Evolutionary conservation across 1,140 invertebrate species (phyloP), one percentile per base, ranked within the genome.

Genomic region (Pseudomyrmex cubaensis): DNA sequence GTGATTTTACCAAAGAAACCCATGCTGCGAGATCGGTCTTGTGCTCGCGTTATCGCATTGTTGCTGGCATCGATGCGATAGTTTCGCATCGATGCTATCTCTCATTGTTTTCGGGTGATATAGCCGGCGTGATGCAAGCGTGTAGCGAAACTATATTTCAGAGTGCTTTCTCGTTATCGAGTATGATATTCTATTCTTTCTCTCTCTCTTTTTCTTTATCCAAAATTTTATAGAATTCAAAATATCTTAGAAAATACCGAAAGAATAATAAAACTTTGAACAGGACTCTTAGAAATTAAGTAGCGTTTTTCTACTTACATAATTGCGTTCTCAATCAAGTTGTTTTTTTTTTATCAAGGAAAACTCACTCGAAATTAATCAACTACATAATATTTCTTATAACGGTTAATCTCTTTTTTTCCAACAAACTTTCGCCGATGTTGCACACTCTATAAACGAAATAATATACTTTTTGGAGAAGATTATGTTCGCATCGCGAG

Each of bases 61-160:
- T 84, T 76, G 12, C 17, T 50, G 54, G 54, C 52, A 56, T n/a
- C n/a, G n/a, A 72, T 48, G 44, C 64, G 69, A 80, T 80, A 70
- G 56, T 80, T 80, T 22, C 12, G 48, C 20, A 13, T 8, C 35
- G 52, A 70, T n/a, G 7, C 2, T 48, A 44, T 50, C 17, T 72
- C 54, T 61, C 50, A 44, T 9, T n/a, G 20, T 50, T 59, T 0
- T 9, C n/a, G 15, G 54, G 15, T 63, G 22, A 48, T 10, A 22
- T 13, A 15, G 22, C 13, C 35, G 2, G 17, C 5, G 5, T 54
- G 35, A 22, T 25, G 15, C 2, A 1, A 4, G 3, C 9, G 35
- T 7, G 35, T 35, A 13, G 44, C 15, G 2, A 10, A 22, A 13
- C 72, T 5, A 22, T 12, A 13, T 0, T 9, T 48, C 44, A 22